Evolutionary conservation across 1,140 invertebrate genomes (phyloP).

Genomic region (Pogonognathellus flavescens): DNA sequence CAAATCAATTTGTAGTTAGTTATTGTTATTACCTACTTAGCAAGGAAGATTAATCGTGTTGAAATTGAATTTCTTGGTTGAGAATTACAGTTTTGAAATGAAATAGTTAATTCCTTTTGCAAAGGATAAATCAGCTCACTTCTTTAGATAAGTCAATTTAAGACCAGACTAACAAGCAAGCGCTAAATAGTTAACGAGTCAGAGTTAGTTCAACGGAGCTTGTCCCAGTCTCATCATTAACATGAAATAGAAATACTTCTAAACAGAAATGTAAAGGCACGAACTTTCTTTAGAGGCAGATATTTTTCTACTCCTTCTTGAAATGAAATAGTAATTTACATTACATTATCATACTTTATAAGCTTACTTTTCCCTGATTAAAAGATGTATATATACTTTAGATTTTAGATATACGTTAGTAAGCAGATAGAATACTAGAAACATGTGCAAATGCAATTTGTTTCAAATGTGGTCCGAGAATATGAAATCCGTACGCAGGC

Average conservation of each 20-base stretch:
- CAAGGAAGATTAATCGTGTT: background rate
- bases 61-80: background rate
- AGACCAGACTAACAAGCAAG: too few relatives aligned
- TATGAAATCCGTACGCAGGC: too few relatives aligned
- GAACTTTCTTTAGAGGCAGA: background rate
- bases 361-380: background rate
- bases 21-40: background rate
- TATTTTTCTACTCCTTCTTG: background rate
- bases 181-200: background rate
- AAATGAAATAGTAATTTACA: background rate
- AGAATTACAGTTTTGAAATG: background rate
- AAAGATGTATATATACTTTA: too few relatives aligned
- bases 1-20: constrained; percentile 16
- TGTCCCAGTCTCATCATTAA: background rate
- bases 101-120: background rate
- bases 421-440: too few relatives aligned
- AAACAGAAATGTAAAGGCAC: constrained; percentile 21
- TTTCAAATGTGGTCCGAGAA: too few relatives aligned
- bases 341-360: background rate
- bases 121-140: constrained; percentile 27
- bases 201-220: background rate
- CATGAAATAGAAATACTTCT: background rate
- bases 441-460: too few relatives aligned
- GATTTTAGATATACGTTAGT: too few relatives aligned
- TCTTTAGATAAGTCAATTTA: too few relatives aligned